These are phyloP conservation scores for Euphonia xanthogaster DNA, from an alignment of 2,797 vertebrate species.

Conservation along the genomic window DNA sequence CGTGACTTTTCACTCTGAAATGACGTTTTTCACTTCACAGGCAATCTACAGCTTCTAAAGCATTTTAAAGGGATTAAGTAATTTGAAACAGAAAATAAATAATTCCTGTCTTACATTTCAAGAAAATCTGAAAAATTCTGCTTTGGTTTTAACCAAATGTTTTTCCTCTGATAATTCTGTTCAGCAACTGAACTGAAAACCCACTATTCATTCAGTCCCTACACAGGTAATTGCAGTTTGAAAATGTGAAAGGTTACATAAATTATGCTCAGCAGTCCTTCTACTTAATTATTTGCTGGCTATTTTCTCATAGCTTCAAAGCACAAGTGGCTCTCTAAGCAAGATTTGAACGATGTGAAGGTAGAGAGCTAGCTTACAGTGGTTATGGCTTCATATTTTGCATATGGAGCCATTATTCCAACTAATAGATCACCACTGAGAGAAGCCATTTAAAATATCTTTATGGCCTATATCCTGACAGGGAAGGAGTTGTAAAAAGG, in stretches of 20 bases:
- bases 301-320: conserved; percentile 54
- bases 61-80: conserved; percentile 55
- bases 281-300: conserved; percentile 40
- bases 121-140: conserved; percentile 36
- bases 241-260: conserved; percentile 53
- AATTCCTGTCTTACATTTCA: conserved; percentile 17
- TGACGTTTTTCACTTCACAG: conserved; percentile 2
- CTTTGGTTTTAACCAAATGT: conserved; percentile 28
- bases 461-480: conserved; percentile 63
- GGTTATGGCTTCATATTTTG: conserved; percentile 61
- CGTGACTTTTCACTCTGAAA: neutral
- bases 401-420: conserved; percentile 54
- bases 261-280: conserved; percentile 21
- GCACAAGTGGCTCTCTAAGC: neutral
- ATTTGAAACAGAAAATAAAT: conserved; percentile 59
- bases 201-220: conserved; percentile 32
- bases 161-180: conserved; percentile 21
- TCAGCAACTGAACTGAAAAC: conserved; percentile 30
- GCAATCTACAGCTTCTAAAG: conserved; percentile 17
- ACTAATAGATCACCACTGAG: conserved; percentile 52
- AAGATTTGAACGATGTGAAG: conserved; percentile 7
- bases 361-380: conserved; percentile 14
- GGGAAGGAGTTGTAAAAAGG: conserved; percentile 59
- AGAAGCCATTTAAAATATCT: conserved; percentile 65
- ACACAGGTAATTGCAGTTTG: conserved; percentile 32